phyloP scores from a whole-genome alignment of 2,888 invertebrate species.

The Atherix ibis region DNA sequence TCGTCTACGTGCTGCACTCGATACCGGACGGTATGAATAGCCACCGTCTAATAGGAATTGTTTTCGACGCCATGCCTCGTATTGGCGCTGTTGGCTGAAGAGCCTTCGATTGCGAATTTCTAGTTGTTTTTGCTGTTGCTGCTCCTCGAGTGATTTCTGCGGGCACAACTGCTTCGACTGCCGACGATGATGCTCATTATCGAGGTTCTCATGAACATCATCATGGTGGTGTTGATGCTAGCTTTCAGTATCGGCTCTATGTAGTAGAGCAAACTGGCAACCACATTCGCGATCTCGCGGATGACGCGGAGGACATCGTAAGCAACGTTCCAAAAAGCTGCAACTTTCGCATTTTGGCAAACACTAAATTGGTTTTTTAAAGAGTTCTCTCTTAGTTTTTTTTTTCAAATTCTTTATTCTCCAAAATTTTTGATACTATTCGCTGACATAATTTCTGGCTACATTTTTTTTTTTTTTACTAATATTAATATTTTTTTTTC shows the following conservation, averaged over 20 bases:
- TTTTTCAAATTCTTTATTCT: no score
- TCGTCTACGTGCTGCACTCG: constrained; percentile 23
- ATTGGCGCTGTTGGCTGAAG: constrained; percentile 31
- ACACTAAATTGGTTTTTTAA: constrained; percentile 23
- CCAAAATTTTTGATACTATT: no score
- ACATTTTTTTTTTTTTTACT: no score
- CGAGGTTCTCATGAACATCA: constrained; percentile 12
- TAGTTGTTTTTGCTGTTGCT: constrained; percentile 12
- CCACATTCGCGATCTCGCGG: constrained; percentile 67
- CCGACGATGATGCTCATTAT: constrained; percentile 10
- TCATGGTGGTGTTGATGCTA: constrained; percentile 33
- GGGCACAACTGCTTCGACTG: constrained; percentile 19
- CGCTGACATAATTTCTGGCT: no score
- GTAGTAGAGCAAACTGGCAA: constrained; percentile 79
- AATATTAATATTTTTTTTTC: no score
- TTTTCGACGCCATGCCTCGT: constrained; percentile 30
- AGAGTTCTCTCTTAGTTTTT: no score
- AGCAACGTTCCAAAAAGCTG: constrained; percentile 79
- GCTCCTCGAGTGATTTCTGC: constrained; percentile 15
- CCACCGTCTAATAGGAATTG: constrained; percentile 30
- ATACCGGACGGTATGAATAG: constrained; percentile 25
- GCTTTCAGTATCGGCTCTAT: constrained; percentile 61
- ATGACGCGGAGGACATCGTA: constrained; percentile 68
- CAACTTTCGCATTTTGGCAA: constrained; percentile 59
- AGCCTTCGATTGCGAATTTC: constrained; percentile 21